Conservation (phyloP, 1,140 invertebrate genomes). For the Drosophila equinoxialis region DNA sequence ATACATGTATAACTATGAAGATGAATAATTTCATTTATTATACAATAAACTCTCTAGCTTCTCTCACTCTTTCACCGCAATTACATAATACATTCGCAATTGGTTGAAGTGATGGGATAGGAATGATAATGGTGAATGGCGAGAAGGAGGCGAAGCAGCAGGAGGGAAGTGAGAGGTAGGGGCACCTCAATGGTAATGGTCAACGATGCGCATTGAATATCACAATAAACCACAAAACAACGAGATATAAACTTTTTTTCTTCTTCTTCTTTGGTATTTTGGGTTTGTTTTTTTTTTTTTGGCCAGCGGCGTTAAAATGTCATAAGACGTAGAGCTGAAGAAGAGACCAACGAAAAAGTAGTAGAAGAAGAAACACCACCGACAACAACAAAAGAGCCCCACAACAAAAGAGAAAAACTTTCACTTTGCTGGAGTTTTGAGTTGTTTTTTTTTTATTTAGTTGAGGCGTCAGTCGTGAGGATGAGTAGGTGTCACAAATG, state of each 20-base stretch:
- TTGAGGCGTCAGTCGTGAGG: slow-evolving; percentile 26
- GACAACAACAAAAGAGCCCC: slow-evolving; percentile 22
- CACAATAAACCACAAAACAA: slow-evolving; percentile 36
- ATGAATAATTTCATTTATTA: slow-evolving; percentile 22
- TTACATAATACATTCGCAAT: slow-evolving; percentile 22
- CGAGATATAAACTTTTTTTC: slow-evolving; percentile 21
- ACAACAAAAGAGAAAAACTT: slow-evolving; percentile 35
- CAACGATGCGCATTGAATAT: slow-evolving; percentile 57
- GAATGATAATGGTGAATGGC: too few relatives aligned
- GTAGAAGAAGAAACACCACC: not conserved
- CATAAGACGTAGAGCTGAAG: slow-evolving; percentile 45
- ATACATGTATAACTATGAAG: not conserved
- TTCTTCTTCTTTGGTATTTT: not conserved
- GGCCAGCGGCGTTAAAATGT: slow-evolving; percentile 53
- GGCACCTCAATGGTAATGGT: slow-evolving; percentile 43
- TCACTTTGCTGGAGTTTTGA: slow-evolving; percentile 36
- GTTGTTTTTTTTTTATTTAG: not conserved
- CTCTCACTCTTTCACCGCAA: slow-evolving; percentile 4
- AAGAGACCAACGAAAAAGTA: slow-evolving; percentile 1
- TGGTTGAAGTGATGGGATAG: too few relatives aligned
- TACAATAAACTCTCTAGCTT: slow-evolving; percentile 12
- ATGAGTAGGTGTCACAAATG: slow-evolving; percentile 70
- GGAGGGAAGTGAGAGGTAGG: not conserved
- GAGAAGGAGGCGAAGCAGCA: too few relatives aligned
- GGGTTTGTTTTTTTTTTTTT: slow-evolving; percentile 24